Base-by-base conservation (phyloP, 1,140 invertebrate genomes). In the Probaryconus sp. region DNA sequence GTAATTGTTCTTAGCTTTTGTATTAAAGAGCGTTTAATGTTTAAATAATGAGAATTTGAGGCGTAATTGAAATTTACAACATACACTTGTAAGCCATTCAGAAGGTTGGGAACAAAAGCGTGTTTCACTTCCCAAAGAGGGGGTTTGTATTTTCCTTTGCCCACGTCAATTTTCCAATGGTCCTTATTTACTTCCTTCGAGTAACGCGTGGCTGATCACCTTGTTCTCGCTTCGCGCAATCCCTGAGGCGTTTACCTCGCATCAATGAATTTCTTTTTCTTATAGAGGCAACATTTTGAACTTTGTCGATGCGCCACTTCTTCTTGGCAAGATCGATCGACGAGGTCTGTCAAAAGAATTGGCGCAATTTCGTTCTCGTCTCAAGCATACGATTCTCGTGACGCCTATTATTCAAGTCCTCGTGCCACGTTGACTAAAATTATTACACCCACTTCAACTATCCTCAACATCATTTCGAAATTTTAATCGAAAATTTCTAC, bases 221-320 rank as follows among this genome's bases (percentile, higher is more conserved):
- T 72, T 78, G 61, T 78, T 78, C 58, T 68, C 72, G 71, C 68
- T 72, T 68, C 65, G 58, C 68, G 53, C 76, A 65, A 75, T 78
- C 63, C 72, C 60, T 64, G 60, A 72, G 68, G 68, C 72, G 68
- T 75, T 75, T 70, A 78, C 76, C 53, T 78, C 72, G 64, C 76
- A 75, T 78, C 76, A 75, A 75, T 69, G 76, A 78, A 74, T 78
- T 78, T 76, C 56, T 67, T 63, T 43, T 55, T 77, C 71, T 78
- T 76, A 72, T 75, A 64, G 68, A 71, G 47, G 61, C 65, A 75
- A 75, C 76, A 55, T 73, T 71, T 65, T 71, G 72, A 78, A 69
- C 76, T 71, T 69, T 78, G 76, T 71, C 68, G 71, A 75, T 68
- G 72, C 63, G 40, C 67, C 58, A 64, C 58, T 64, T 68, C 53